phyloP scores from a whole-genome alignment of 2,797 vertebrate species.

The Sebastolobus altivelis region DNA sequence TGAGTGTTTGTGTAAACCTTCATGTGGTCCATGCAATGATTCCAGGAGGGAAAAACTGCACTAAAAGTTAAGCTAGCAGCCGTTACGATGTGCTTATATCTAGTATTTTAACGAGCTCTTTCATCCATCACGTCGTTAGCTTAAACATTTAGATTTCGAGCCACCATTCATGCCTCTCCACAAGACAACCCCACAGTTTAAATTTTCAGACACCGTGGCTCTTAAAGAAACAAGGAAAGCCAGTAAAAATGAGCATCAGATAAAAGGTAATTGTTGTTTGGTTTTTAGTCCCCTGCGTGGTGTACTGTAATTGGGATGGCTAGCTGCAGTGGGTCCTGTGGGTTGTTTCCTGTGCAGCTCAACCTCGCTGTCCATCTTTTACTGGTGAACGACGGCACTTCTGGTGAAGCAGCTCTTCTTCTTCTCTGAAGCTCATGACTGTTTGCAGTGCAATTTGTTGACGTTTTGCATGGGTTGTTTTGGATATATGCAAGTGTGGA shows the following conservation, averaged over 20 bases:
- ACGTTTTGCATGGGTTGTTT: conserved; percentile 2
- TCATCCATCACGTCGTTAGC: not conserved
- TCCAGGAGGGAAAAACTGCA: conserved; percentile 31
- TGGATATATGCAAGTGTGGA: conserved; percentile 21
- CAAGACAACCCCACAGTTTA: not conserved
- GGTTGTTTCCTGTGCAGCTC: conserved; percentile 48
- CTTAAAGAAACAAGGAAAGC: conserved; percentile 66
- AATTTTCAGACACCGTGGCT: not conserved
- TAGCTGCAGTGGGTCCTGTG: conserved; percentile 34
- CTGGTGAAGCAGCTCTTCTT: not conserved
- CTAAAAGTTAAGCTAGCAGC: conserved; percentile 62
- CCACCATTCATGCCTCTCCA: not conserved
- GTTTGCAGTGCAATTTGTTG: conserved; percentile 35
- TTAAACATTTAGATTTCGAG: not conserved
- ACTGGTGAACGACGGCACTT: conserved; percentile 3
- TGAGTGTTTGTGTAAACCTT: not conserved
- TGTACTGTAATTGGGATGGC: conserved; percentile 47
- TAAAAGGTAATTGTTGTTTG: conserved; percentile 66
- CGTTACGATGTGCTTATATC: not conserved
- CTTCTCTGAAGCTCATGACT: too few species aligned
- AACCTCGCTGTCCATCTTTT: conserved; percentile 16
- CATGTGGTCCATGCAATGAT: accelerated
- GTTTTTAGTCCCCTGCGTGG: conserved; percentile 44
- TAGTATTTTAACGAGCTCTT: not conserved
- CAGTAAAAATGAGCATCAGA: conserved; percentile 53